Conservation (phyloP, 2,888 invertebrate genomes). For the Acanthosoma haemorrhoidale region DNA sequence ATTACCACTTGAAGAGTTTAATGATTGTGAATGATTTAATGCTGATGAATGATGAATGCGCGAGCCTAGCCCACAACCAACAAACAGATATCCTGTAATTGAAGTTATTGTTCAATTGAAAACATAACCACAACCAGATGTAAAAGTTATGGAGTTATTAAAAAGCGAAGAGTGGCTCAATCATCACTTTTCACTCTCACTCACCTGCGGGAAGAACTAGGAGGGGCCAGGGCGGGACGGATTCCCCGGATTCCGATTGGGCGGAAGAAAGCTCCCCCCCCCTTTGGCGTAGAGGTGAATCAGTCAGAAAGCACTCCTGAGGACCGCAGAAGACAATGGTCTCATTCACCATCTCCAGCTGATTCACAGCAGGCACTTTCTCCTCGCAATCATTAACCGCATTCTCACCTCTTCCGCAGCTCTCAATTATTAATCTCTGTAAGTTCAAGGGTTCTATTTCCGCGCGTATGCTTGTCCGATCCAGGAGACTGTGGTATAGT, state of each 20-base stretch:
- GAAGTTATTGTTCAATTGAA: no score
- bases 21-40: no score
- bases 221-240: background rate
- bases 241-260: background rate
- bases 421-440: slow-evolving; percentile 1
- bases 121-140: no score
- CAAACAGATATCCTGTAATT: no score
- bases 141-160: no score
- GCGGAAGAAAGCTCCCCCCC: background rate
- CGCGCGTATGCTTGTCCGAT: background rate
- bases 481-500: no score
- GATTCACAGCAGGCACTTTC: background rate
- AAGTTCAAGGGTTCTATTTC: background rate
- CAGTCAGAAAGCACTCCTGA: background rate
- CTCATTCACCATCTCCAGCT: background rate
- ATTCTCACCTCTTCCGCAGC: background rate
- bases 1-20: no score
- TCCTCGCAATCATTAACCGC: background rate
- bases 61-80: no score
- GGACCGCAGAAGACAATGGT: background rate
- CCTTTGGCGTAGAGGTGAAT: background rate
- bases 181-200: no score
- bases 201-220: no score
- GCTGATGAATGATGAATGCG: no score
- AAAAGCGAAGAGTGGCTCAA: no score